phyloP scores from a whole-genome alignment of 2,113 vertebrate genomes.

The Kryptolebias marmoratus region DNA sequence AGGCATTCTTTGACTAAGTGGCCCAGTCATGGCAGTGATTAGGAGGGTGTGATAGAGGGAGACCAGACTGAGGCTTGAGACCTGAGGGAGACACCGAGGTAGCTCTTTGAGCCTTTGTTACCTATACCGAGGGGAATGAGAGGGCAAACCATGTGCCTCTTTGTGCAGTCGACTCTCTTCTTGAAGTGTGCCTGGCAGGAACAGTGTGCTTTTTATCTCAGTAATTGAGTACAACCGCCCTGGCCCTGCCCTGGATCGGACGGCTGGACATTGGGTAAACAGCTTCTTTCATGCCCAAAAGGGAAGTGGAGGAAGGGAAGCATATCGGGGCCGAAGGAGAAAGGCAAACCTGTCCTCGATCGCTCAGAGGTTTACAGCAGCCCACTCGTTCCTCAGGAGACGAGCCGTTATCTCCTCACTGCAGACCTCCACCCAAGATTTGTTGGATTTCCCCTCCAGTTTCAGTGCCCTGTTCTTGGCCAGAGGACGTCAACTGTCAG shows the following conservation, averaged over 20 bases:
- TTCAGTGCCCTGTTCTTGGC: conserved; percentile 38
- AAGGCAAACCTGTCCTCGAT: conserved; percentile 40
- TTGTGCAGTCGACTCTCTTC: conserved; percentile 41
- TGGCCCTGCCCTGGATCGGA: conserved; percentile 60
- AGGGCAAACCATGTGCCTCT: conserved; percentile 63
- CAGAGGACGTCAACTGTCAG: conserved; percentile 30
- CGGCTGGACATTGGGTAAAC: conserved; percentile 49
- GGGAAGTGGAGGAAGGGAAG: conserved; percentile 46
- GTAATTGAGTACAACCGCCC: conserved; percentile 82
- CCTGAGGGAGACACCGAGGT: conserved; percentile 41
- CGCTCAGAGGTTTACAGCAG: conserved; percentile 28
- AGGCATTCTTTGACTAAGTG: conserved; percentile 75
- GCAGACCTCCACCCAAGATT: conserved; percentile 65
- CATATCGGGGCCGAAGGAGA: conserved; percentile 33
- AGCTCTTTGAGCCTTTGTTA: conserved; percentile 52
- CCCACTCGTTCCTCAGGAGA: conserved; percentile 34
- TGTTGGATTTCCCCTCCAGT: conserved; percentile 47
- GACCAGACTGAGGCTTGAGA: conserved; percentile 50
- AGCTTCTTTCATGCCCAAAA: conserved; percentile 52
- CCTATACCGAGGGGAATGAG: conserved; percentile 56
- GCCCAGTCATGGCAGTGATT: conserved; percentile 69
- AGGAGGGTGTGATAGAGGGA: conserved; percentile 67
- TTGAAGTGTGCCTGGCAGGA: conserved; percentile 48
- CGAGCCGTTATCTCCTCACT: conserved; percentile 53
- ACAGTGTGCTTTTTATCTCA: conserved; percentile 68